These are phyloP conservation scores for Eudemis profundana DNA, from an alignment of 2,888 invertebrate species.

Conservation along the genomic window DNA sequence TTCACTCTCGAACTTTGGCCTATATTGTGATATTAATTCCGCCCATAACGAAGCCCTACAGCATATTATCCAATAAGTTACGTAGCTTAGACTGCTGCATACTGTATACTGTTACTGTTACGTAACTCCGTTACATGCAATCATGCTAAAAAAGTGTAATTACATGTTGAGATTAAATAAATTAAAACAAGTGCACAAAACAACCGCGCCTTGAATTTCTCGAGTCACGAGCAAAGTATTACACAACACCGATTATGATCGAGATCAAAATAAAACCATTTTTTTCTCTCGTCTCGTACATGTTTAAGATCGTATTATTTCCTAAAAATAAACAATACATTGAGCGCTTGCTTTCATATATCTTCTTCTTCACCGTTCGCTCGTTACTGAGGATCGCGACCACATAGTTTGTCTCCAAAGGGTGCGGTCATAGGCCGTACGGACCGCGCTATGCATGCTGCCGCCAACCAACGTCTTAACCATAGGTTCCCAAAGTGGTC, in stretches of 20 bases:
- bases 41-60: constrained; percentile 30
- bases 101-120: constrained; percentile 9
- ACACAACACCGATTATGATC: constrained; percentile 1
- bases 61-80: constrained; percentile 34
- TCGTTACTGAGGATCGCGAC: too few relatives aligned
- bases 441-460: too few relatives aligned
- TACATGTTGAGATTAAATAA: constrained; percentile 2
- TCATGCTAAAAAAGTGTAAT: constrained; percentile 1
- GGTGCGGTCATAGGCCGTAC: too few relatives aligned
- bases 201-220: not conserved
- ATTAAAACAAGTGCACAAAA: constrained; percentile 8
- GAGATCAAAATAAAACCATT: constrained; percentile 6
- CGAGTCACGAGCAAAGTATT: constrained; percentile 11
- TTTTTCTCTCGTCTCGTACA: not conserved
- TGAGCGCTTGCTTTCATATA: too few relatives aligned
- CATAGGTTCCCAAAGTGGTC: too few relatives aligned
- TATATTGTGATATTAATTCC: constrained; percentile 5
- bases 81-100: constrained; percentile 3
- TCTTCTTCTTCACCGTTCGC: too few relatives aligned
- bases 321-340: too few relatives aligned
- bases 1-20: constrained; percentile 1
- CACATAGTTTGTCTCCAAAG: too few relatives aligned
- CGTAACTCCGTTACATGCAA: constrained; percentile 1
- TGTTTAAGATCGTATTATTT: too few relatives aligned
- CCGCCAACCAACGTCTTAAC: too few relatives aligned